Base-by-base conservation (phyloP, 2,888 invertebrate species). In the Choreutis nemorana region DNA sequence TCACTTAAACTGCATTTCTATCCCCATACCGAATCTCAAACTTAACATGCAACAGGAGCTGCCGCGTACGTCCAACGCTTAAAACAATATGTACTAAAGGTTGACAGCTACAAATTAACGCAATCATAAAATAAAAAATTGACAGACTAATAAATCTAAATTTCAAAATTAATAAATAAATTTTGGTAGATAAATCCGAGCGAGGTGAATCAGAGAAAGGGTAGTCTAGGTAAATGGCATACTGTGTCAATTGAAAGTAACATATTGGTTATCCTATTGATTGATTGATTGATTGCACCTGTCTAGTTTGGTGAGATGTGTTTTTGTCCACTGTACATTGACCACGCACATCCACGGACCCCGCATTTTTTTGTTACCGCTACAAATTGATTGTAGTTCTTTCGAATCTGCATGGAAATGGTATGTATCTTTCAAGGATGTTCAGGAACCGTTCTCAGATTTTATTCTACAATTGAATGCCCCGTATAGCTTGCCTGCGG, bases 321-420 rank as follows among this genome's bases (percentile, higher is more conserved):
- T 50, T 48, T 44, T 42, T 55, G 50, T 55, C 56, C 72, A 73
- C 71, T 70, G 71, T 75, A 64, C 51, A 67, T 62, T 62, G 52
- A 55, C 49, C 49, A 45, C 66, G 73, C 75, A 75, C 75, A 52
- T 45, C 55, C 65, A 55, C 55, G 60, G 60, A 52, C 56, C 49
- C 57, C 50, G 67, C 66, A 36, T 47, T 55, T 52, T 62, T 42
- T 61, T 63, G 47, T 62, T 63, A 62, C n/a, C 45, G 64, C 62
- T 61, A 62, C 58, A 54, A 56, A 46, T 37, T 50, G 44, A 55
- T 48, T 55, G 62, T 71, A 65, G 64, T 54, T 13, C 57, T 58
- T 62, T 55, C 44, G 52, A 51, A 49, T 61, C 49, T 72, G 77
- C 77, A 77, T 77, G 77, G 72, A 67, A 68, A 71, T 68, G 72